These are phyloP conservation scores for Amiota mariae DNA, from an alignment of 2,888 invertebrate species.

Conservation along the genomic window DNA sequence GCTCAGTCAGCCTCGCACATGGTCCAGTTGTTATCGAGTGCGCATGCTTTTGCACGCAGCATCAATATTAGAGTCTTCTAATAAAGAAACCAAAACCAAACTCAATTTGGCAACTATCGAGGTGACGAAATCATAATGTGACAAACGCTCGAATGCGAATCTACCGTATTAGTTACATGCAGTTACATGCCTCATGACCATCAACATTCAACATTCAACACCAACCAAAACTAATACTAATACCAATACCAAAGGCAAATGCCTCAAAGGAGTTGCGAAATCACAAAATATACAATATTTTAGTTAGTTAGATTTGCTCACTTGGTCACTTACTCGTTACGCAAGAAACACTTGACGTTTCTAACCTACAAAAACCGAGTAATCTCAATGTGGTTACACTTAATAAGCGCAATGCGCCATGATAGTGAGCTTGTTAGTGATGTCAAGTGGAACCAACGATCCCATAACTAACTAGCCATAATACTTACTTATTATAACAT, in stretches of 20 bases:
- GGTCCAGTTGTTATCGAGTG: constrained; percentile 11
- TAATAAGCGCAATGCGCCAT: constrained; percentile 50
- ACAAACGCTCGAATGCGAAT: neutral
- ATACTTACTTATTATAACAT: too few species aligned
- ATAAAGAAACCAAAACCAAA: constrained; percentile 5
- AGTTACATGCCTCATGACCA: constrained; percentile 1
- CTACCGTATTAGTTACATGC: neutral
- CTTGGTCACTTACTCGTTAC: neutral
- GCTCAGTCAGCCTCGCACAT: neutral
- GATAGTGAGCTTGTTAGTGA: constrained; percentile 66
- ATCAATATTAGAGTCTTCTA: constrained; percentile 8
- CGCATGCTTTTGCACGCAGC: neutral
- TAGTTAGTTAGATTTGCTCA: too few species aligned
- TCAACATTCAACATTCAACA: constrained; percentile 14
- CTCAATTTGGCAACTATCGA: neutral
- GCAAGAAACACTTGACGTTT: constrained; percentile 5
- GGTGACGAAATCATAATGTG: neutral
- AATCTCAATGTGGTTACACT: neutral
- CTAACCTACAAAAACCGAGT: neutral
- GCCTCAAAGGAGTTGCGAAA: constrained; percentile 16
- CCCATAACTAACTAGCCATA: too few species aligned
- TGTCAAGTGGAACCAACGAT: constrained; percentile 48
- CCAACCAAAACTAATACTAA: neutral
- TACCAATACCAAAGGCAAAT: neutral
- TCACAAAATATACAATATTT: neutral